Evolutionary conservation across 1,140 invertebrate genomes (phyloP).

Genomic region (Caerostris extrusa): DNA sequence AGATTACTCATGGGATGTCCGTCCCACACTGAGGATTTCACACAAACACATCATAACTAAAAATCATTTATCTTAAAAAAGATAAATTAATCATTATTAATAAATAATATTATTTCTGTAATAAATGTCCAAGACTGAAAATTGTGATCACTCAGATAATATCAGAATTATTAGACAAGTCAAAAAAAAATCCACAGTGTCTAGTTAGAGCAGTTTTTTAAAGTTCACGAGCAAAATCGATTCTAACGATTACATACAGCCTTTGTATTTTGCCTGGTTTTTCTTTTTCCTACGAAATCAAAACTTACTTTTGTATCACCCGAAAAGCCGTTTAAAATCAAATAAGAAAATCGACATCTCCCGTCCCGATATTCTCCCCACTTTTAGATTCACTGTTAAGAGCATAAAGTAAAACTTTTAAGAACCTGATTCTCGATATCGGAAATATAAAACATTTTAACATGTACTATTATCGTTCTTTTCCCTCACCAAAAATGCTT

Average conservation of each 20-base stretch:
- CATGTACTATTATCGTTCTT: slow-evolving; percentile 46
- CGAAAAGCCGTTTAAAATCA: slow-evolving; percentile 6
- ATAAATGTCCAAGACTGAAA: too few species aligned
- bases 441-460: slow-evolving; percentile 65
- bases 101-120: too few species aligned
- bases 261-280: not conserved
- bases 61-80: too few species aligned
- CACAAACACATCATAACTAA: too few species aligned
- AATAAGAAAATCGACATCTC: slow-evolving; percentile 7
- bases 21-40: too few species aligned
- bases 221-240: not conserved
- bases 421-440: slow-evolving; percentile 51
- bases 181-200: too few species aligned
- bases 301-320: not conserved
- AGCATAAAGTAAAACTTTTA: not conserved
- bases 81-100: too few species aligned
- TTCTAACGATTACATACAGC: not conserved
- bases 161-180: too few species aligned
- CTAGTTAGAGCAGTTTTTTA: too few species aligned
- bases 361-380: not conserved
- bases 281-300: not conserved
- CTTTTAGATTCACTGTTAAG: not conserved
- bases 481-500: not conserved
- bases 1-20: too few species aligned
- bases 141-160: too few species aligned